Evolutionary conservation across 2,888 invertebrate genomes (phyloP).

Genomic region (Eupithecia tripunctaria): DNA sequence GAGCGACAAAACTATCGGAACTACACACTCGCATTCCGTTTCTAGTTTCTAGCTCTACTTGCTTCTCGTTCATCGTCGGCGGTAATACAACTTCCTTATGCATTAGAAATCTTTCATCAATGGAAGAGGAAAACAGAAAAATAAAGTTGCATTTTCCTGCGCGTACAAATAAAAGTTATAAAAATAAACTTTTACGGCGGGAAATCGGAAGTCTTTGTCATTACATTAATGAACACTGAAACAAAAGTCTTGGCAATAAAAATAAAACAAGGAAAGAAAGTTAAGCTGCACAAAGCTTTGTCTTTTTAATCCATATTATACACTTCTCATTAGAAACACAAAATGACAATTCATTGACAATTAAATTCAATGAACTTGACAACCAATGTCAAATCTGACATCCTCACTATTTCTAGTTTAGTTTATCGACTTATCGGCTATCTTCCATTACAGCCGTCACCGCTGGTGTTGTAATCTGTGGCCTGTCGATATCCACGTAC

Average conservation of each 20-base stretch:
- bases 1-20: no score
- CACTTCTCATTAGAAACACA: background rate
- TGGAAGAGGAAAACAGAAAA: slow-evolving; percentile 23
- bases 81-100: no score
- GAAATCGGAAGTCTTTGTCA: background rate
- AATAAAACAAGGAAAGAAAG: slow-evolving; percentile 7
- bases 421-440: slow-evolving; percentile 50
- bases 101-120: slow-evolving; percentile 35
- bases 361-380: slow-evolving; percentile 25
- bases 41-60: no score
- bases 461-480: slow-evolving; percentile 33
- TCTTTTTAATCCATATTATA: background rate
- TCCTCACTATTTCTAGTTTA: slow-evolving; percentile 18
- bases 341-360: slow-evolving; percentile 15
- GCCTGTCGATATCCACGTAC: slow-evolving; percentile 57
- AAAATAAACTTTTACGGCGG: background rate
- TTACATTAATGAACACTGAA: background rate
- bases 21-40: no score
- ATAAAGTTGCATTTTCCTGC: slow-evolving; percentile 32
- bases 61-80: no score
- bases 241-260: background rate
- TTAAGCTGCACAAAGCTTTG: background rate
- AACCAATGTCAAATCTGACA: slow-evolving; percentile 33
- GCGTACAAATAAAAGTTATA: slow-evolving; percentile 15
- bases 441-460: slow-evolving; percentile 56